Percentiles rank a stretch among this genome's conserved stretches.
These are phyloP conservation scores for Oryctolagus cuniculus DNA, from an alignment of 2,113 vertebrate species.

Conservation along the genomic window DNA sequence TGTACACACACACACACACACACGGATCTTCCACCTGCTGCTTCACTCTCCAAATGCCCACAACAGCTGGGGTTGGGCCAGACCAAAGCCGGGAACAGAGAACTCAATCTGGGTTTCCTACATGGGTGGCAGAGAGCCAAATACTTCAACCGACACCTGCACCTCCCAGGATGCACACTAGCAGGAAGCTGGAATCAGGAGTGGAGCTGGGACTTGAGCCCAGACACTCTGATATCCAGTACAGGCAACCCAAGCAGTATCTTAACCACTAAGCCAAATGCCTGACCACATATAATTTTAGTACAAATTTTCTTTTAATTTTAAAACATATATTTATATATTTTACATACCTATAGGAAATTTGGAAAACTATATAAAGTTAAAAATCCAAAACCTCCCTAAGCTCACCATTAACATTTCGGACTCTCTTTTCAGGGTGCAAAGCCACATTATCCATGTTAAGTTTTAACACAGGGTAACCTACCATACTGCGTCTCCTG, in stretches of 20 bases:
- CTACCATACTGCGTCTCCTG: neutral
- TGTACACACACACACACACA: too few species aligned
- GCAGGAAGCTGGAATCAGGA: too few species aligned
- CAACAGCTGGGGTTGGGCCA: too few species aligned
- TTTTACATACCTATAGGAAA: neutral
- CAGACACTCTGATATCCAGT: too few species aligned
- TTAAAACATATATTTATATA: neutral
- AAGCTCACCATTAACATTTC: neutral
- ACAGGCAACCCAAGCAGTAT: too few species aligned
- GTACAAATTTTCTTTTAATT: neutral
- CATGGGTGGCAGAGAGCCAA: too few species aligned
- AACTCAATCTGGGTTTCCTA: too few species aligned
- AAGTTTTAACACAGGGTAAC: neutral
- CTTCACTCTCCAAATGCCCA: neutral
- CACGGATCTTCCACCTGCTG: neutral
- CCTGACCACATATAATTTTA: neutral
- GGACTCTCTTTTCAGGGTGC: neutral
- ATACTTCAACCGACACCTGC: too few species aligned
- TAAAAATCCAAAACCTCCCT: neutral
- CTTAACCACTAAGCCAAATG: too few species aligned
- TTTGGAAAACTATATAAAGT: neutral
- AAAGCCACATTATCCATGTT: neutral
- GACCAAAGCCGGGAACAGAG: too few species aligned
- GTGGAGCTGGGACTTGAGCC: too few species aligned
- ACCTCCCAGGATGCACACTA: too few species aligned